Conservation (phyloP, 2,888 invertebrate species). For the Orthonychiurus folsomi region DNA sequence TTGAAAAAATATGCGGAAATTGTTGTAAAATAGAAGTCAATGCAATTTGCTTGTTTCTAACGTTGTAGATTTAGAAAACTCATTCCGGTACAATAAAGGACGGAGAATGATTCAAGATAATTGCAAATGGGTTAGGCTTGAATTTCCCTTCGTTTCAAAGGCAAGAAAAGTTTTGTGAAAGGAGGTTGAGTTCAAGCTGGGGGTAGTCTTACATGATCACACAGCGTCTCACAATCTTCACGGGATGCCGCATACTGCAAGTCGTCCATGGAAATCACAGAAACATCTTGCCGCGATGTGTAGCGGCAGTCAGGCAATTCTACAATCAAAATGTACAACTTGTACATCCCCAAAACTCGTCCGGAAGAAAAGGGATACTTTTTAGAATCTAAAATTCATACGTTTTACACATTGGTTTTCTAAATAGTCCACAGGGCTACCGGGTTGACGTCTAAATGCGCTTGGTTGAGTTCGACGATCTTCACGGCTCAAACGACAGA, state of each 20-base stretch:
- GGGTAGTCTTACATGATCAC: conserved; percentile 44
- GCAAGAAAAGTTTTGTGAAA: no score
- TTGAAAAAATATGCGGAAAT: no score
- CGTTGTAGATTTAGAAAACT: no score
- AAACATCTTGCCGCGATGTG: conserved; percentile 43
- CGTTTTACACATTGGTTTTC: conserved; percentile 51
- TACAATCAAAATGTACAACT: conserved; percentile 26
- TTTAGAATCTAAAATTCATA: no score
- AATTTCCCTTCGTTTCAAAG: no score
- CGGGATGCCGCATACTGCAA: conserved; percentile 45
- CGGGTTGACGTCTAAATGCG: conserved; percentile 45
- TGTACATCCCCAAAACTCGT: neutral
- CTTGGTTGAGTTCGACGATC: conserved; percentile 49
- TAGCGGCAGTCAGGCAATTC: conserved; percentile 46
- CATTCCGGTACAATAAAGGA: no score
- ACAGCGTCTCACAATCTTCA: conserved; percentile 45
- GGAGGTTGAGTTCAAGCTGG: no score
- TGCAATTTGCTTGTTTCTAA: no score
- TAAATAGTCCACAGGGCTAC: conserved; percentile 47
- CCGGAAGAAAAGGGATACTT: neutral
- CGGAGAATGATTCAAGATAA: no score
- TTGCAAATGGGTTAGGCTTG: no score
- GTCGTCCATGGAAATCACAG: conserved; percentile 46
- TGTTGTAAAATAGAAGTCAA: no score
- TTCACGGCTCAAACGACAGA: conserved; percentile 48